These are phyloP conservation scores for Listronotus bonariensis DNA, from an alignment of 1,140 invertebrate genomes.

Conservation along the genomic window DNA sequence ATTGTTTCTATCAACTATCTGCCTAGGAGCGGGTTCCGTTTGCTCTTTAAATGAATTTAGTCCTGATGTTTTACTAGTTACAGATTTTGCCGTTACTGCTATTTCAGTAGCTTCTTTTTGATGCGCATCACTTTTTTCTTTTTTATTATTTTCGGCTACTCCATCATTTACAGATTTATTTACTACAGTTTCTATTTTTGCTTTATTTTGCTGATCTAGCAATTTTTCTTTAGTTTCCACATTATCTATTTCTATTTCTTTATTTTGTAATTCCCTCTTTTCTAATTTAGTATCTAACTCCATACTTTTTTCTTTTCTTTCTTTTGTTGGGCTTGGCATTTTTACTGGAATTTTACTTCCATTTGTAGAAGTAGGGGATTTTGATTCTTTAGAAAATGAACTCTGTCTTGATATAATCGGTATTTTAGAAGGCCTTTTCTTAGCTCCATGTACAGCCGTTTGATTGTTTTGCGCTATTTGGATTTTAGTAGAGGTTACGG, in stretches of 20 bases:
- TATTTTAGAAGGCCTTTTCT: slow-evolving; percentile 49
- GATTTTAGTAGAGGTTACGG: slow-evolving; percentile 45
- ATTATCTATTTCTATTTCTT: slow-evolving; percentile 9
- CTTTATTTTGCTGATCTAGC: too few species aligned
- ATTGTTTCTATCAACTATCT: not conserved
- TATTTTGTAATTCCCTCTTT: not conserved
- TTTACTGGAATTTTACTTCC: slow-evolving; percentile 50
- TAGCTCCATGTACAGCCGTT: slow-evolving; percentile 34
- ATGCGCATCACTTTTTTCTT: not conserved
- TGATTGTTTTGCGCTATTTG: slow-evolving; percentile 50
- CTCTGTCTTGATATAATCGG: slow-evolving; percentile 48
- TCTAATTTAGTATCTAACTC: not conserved
- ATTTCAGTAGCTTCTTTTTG: slow-evolving; percentile 2
- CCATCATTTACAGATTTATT: too few species aligned
- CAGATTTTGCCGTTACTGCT: not conserved
- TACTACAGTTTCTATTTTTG: too few species aligned
- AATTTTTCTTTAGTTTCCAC: not conserved
- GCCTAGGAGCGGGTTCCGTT: not conserved
- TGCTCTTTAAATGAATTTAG: not conserved
- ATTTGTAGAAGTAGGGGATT: slow-evolving; percentile 35
- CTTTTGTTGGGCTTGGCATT: slow-evolving; percentile 28
- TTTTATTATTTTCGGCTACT: not conserved
- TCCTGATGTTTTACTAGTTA: not conserved
- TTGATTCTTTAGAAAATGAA: slow-evolving; percentile 41
- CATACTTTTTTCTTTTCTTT: slow-evolving; percentile 11